phyloP scores from a whole-genome alignment of 1,140 invertebrate genomes.

The Rhynchophorus ferrugineus region DNA sequence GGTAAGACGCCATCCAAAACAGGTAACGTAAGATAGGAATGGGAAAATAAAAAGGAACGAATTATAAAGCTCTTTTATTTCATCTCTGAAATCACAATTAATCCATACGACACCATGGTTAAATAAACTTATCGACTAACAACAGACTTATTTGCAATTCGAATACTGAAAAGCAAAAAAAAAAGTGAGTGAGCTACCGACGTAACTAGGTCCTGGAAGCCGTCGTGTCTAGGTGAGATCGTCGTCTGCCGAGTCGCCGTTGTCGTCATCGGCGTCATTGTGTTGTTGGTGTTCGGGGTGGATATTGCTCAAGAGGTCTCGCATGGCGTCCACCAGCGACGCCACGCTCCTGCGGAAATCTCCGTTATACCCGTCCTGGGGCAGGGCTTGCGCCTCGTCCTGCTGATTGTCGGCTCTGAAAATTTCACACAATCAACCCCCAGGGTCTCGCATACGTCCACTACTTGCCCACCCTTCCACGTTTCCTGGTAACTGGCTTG shows the following conservation, averaged over 20 bases:
- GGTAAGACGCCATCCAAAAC: no score
- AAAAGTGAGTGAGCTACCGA: no score
- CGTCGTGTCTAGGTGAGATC: conserved; percentile 9
- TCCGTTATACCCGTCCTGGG: conserved; percentile 22
- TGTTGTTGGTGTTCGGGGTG: conserved; percentile 43
- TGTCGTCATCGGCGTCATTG: conserved; percentile 42
- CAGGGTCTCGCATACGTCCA: no score
- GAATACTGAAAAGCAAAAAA: no score
- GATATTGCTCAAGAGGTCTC: conserved; percentile 62
- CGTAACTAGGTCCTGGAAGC: no score
- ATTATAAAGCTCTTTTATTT: not conserved
- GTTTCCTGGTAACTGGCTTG: conserved; percentile 30
- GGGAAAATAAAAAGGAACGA: no score
- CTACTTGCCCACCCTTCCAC: conserved; percentile 1
- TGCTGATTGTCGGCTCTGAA: conserved; percentile 18
- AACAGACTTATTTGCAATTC: no score
- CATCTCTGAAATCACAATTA: not conserved
- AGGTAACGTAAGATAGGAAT: no score
- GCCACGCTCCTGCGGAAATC: conserved; percentile 57
- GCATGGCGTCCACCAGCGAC: conserved; percentile 62
- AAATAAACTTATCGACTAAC: not conserved
- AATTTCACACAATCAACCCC: conserved; percentile 1
- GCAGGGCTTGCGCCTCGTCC: conserved; percentile 33
- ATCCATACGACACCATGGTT: not conserved
- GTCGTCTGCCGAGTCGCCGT: conserved; percentile 31